These are phyloP conservation scores for Vombatus ursinus DNA, from an alignment of 2,113 vertebrate species.

Conservation along the genomic window DNA sequence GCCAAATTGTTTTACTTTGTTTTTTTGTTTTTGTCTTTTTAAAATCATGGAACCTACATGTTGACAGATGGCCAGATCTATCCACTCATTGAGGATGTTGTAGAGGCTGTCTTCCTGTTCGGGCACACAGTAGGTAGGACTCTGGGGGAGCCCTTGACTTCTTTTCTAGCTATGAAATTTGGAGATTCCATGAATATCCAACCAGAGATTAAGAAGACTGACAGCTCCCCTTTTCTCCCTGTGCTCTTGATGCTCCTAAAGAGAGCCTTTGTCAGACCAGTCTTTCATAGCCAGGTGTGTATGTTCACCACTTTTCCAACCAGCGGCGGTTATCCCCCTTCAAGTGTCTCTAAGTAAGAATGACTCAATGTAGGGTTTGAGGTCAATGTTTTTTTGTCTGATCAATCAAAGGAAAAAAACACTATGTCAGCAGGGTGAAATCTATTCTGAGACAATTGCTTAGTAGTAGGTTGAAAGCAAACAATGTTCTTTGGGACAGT, in stretches of 20 bases:
- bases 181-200: not conserved
- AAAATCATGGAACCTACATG: not conserved
- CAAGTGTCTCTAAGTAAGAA: not conserved
- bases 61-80: not conserved
- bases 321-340: not conserved
- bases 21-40: not conserved
- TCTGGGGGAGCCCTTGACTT: not conserved
- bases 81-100: not conserved
- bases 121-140: not conserved
- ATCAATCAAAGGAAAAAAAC: not conserved
- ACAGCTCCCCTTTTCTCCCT: not conserved
- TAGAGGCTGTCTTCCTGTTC: not conserved
- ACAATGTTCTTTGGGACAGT: not conserved
- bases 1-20: not conserved
- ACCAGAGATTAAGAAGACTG: not conserved
- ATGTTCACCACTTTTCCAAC: not conserved
- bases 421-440: not conserved
- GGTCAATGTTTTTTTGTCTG: not conserved
- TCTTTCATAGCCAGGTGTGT: not conserved
- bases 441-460: not conserved
- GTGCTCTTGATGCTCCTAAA: not conserved
- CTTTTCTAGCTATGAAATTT: not conserved
- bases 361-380: not conserved
- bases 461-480: not conserved
- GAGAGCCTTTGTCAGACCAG: not conserved